A percentile compares a stretch with the other conserved stretches of the same genome.
Conservation (phyloP, 2,113 vertebrate genomes). For the Gasterosteus nipponicus region DNA sequence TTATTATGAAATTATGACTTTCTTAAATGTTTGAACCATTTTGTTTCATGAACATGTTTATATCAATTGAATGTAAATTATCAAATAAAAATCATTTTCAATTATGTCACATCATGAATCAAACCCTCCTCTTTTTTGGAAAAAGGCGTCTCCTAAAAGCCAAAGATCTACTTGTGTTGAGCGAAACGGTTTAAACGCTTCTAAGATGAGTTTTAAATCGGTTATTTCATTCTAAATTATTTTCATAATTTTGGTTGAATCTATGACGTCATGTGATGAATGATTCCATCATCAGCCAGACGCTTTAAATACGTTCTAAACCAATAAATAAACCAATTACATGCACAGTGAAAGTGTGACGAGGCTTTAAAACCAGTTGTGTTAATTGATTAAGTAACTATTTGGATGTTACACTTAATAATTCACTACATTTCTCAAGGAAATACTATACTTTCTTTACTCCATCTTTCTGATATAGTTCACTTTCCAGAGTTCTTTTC, state of each 20-base stretch:
- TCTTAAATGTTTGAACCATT: slow-evolving; percentile 93
- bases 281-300: background rate
- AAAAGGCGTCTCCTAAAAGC: background rate
- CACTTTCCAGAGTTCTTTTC: background rate
- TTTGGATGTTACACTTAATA: background rate
- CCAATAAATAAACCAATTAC: no score
- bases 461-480: background rate
- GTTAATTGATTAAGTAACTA: background rate
- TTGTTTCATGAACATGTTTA: slow-evolving; percentile 92
- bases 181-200: background rate
- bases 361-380: background rate
- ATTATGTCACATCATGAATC: slow-evolving; percentile 84
- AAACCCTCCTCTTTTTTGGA: slow-evolving; percentile 50
- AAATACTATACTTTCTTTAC: background rate
- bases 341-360: no score
- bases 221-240: background rate
- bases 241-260: background rate
- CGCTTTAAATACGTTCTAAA: no score
- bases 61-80: slow-evolving; percentile 91
- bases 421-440: background rate
- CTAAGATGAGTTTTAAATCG: background rate
- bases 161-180: background rate
- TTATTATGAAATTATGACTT: slow-evolving; percentile 90
- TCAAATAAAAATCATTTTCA: slow-evolving; percentile 94
- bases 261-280: background rate